These are phyloP conservation scores for Eulemur mongoz DNA, from an alignment of 2,797 vertebrate species.

Conservation along the genomic window DNA sequence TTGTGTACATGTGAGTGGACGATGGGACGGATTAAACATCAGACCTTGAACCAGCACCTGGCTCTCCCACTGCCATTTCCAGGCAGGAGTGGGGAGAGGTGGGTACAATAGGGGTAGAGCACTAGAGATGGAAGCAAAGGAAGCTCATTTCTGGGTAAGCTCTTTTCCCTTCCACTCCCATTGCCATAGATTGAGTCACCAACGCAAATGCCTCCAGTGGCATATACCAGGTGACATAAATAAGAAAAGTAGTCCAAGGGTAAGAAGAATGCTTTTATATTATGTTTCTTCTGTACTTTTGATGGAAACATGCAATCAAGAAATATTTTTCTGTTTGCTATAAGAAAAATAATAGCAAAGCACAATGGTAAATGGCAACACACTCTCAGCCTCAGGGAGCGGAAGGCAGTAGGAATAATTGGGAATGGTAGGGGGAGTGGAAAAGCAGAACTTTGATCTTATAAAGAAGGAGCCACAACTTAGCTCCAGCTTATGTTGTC, in stretches of 20 bases:
- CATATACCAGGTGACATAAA: background rate
- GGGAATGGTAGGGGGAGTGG: background rate
- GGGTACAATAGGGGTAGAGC: background rate
- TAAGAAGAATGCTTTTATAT: background rate
- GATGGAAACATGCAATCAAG: background rate
- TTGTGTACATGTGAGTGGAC: background rate
- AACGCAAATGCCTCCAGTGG: background rate
- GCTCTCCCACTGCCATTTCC: background rate
- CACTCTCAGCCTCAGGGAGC: background rate
- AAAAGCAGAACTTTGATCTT: background rate
- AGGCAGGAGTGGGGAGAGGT: too few species aligned
- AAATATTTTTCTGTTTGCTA: background rate
- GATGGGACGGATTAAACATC: too few species aligned
- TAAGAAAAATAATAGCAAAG: background rate
- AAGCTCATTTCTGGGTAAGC: accelerated
- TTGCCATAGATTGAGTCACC: background rate
- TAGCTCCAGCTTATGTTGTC: background rate
- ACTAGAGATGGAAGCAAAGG: background rate
- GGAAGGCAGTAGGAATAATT: background rate
- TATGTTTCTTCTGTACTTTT: background rate
- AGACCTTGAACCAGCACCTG: background rate
- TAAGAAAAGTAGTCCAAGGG: background rate
- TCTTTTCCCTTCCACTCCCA: background rate
- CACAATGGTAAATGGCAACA: background rate
- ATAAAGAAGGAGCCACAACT: background rate